These are phyloP conservation scores for Agrotis segetum DNA, from an alignment of 2,888 invertebrate species.

Conservation along the genomic window DNA sequence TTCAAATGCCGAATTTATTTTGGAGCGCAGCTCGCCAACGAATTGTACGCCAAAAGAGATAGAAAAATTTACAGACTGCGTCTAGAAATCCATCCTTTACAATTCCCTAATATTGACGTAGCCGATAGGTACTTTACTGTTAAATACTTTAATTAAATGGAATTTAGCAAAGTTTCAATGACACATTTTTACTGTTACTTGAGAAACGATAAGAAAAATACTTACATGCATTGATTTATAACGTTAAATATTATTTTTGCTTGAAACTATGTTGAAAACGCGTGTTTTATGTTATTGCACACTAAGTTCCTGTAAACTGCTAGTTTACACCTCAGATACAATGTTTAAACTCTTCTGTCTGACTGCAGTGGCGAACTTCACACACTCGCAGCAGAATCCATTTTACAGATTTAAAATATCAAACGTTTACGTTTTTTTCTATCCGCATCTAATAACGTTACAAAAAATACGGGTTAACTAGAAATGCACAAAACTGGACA, in stretches of 20 bases:
- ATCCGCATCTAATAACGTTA: conserved; percentile 49
- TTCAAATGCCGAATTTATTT: neutral
- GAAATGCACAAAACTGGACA: conserved; percentile 3
- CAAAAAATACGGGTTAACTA: conserved; percentile 2
- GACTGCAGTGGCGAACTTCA: neutral
- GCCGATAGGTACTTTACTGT: too few relatives aligned
- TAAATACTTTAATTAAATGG: too few relatives aligned
- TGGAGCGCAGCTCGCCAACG: neutral
- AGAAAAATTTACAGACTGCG: neutral
- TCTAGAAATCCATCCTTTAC: neutral
- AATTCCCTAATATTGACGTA: neutral
- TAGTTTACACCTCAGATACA: neutral
- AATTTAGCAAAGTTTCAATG: neutral
- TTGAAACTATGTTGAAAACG: neutral
- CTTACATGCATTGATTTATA: neutral
- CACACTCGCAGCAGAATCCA: neutral
- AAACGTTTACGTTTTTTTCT: neutral
- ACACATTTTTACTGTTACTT: neutral
- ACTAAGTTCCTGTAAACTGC: neutral
- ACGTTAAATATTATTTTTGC: neutral
- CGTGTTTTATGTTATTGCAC: neutral
- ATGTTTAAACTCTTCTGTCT: neutral
- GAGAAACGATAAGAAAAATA: neutral
- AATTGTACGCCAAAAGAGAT: neutral
- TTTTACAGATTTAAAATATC: neutral